A percentile compares a stretch with the other conserved stretches of the same genome.
phyloP scores from a whole-genome alignment of 2,113 vertebrate genomes.

The Thamnaconus septentrionalis region DNA sequence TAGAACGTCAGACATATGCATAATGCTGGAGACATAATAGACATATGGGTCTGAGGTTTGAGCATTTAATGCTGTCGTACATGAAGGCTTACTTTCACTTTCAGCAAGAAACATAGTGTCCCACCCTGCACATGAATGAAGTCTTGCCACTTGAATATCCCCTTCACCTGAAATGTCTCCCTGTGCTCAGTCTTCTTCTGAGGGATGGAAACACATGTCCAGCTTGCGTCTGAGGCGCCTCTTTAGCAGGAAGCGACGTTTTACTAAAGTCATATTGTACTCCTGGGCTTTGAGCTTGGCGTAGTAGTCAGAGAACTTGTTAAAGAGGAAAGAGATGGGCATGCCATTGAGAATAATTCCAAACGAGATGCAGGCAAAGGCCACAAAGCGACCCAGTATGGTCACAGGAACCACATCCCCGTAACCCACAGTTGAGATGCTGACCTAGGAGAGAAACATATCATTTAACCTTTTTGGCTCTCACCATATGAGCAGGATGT shows the following conservation, averaged over 20 bases:
- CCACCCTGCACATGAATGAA: too few relatives aligned
- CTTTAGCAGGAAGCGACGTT: slow-evolving; percentile 66
- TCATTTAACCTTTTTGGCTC: not conserved
- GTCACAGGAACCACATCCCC: slow-evolving; percentile 84
- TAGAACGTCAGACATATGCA: too few relatives aligned
- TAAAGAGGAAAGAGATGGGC: slow-evolving; percentile 80
- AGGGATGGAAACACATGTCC: slow-evolving; percentile 40
- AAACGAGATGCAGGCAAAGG: slow-evolving; percentile 84
- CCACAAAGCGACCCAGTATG: slow-evolving; percentile 77
- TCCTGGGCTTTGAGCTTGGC: slow-evolving; percentile 83
- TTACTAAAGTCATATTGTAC: slow-evolving; percentile 54
- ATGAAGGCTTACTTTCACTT: not conserved
- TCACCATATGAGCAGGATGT: too few relatives aligned
- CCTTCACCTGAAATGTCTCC: not conserved
- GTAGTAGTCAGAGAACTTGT: slow-evolving; percentile 74
- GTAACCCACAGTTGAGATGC: slow-evolving; percentile 86
- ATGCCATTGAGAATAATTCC: slow-evolving; percentile 88
- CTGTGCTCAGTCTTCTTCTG: slow-evolving; percentile 4
- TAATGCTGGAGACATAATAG: too few relatives aligned
- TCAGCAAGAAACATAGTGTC: not conserved
- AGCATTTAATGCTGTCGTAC: not conserved
- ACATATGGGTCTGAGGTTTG: too few relatives aligned
- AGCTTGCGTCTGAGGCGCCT: slow-evolving; percentile 60
- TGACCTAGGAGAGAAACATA: slow-evolving; percentile 72
- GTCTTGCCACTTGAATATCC: not conserved